Conservation (phyloP, 2,797 vertebrate species). For the Tolypeutes matacus region DNA sequence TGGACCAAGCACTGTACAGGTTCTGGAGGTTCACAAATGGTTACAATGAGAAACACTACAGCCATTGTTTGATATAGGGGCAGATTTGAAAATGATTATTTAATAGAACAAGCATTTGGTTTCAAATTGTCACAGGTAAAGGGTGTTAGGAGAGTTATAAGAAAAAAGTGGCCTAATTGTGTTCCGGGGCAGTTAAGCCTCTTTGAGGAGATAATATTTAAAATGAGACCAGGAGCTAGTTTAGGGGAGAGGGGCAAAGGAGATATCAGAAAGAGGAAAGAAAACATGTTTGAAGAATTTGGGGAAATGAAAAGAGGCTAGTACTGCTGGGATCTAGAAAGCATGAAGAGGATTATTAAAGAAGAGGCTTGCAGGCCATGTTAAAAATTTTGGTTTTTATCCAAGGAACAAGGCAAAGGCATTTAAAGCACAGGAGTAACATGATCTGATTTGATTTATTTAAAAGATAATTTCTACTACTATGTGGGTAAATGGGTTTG, state of each 20-base stretch:
- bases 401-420: neutral
- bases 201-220: neutral
- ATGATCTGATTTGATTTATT: neutral
- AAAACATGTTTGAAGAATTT: neutral
- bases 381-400: neutral
- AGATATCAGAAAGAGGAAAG: neutral
- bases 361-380: neutral
- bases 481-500: neutral
- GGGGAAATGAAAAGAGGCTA: neutral
- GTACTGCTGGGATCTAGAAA: neutral
- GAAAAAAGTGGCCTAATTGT: neutral
- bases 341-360: neutral
- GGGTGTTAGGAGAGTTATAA: neutral
- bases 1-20: neutral
- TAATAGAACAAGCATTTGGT: neutral
- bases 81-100: neutral
- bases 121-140: neutral
- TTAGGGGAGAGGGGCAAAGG: neutral
- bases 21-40: neutral
- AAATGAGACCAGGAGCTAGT: neutral
- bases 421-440: neutral
- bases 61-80: neutral
- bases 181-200: neutral
- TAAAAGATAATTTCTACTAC: neutral
- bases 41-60: neutral